Evolutionary conservation across 2,797 vertebrate species (phyloP), one percentile per base, ranked within the genome.

Genomic region (Urocyon cinereoargenteus): DNA sequence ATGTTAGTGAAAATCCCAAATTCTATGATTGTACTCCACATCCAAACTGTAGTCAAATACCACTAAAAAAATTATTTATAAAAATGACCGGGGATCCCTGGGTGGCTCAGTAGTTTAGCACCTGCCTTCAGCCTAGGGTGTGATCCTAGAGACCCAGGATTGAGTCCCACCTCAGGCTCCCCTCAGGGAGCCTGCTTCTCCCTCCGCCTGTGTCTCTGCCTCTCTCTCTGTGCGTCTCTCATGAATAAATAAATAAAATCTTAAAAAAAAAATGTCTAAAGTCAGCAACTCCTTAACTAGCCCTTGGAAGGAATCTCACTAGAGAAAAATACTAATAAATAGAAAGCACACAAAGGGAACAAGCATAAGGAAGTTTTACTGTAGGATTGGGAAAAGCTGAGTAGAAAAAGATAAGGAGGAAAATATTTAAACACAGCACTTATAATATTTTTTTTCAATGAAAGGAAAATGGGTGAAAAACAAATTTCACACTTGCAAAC

Each of bases 31-130:
- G 90, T 87, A 92, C 59, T 97, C 55, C 84, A 59, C 22, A 66
- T 82, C 91, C 92, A 72, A 93, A 95, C 16, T 51, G 72, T 19
- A 92, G 88, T 70, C 91, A 97, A 96, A 66, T 94, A 84, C 64
- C 55, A 70, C 28, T 78, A 84, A 83, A 70, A 83, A 70, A 82
- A 81, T 87, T 36, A 68, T 86, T 96, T 97, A 26, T 86, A 19
- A 73, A 62, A 97, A 45, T 45, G 40, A 45, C 7, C 1, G 40
- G 40, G 6, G 7, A 45, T 45, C 40, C 40, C 6, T 45, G 40
- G 7, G 6, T 45, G 1, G 40, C 40, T 45, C 40, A 45, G 40
- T 7, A 45, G 40, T 45, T 45, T 45, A 45, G 40, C 40, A 45
- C 40, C 7, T 45, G 40, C 40, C 40, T 45, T 45, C 40, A 45